These are phyloP conservation scores for Tetanocera ferruginea DNA, from an alignment of 2,888 invertebrate species.

Conservation along the genomic window DNA sequence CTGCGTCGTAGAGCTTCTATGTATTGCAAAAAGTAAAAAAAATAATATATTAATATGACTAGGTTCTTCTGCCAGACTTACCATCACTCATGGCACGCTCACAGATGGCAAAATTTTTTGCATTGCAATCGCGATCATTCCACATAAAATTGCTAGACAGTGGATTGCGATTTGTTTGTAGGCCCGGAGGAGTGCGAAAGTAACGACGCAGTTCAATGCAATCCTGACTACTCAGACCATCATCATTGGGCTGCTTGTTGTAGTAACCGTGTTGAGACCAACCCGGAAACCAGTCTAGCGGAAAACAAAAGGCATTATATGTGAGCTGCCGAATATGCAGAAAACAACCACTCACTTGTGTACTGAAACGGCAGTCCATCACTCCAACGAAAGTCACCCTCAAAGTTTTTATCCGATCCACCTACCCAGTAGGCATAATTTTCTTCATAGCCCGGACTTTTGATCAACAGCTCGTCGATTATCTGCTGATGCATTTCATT, in stretches of 20 bases:
- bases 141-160: constrained; percentile 78
- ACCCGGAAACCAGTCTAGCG: constrained; percentile 85
- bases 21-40: neutral
- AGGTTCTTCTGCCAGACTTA: constrained; percentile 60
- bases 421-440: constrained; percentile 86
- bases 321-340: neutral
- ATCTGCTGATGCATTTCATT: constrained; percentile 76
- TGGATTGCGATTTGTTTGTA: constrained; percentile 66
- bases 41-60: neutral
- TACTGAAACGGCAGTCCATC: constrained; percentile 81
- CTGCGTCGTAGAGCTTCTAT: constrained; percentile 70
- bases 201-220: constrained; percentile 82
- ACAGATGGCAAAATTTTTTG: constrained; percentile 82
- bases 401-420: constrained; percentile 81
- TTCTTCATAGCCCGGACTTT: constrained; percentile 78
- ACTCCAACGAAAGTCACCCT: constrained; percentile 86
- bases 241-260: constrained; percentile 84
- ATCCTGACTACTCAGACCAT: constrained; percentile 84
- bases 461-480: constrained; percentile 76
- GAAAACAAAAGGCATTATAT: neutral
- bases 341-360: constrained; percentile 75
- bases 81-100: constrained; percentile 78
- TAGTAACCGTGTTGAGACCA: constrained; percentile 79
- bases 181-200: constrained; percentile 73
- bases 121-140: constrained; percentile 84